phyloP scores from a whole-genome alignment of 2,797 vertebrate genomes.

The Microctenopoma lineatum region DNA sequence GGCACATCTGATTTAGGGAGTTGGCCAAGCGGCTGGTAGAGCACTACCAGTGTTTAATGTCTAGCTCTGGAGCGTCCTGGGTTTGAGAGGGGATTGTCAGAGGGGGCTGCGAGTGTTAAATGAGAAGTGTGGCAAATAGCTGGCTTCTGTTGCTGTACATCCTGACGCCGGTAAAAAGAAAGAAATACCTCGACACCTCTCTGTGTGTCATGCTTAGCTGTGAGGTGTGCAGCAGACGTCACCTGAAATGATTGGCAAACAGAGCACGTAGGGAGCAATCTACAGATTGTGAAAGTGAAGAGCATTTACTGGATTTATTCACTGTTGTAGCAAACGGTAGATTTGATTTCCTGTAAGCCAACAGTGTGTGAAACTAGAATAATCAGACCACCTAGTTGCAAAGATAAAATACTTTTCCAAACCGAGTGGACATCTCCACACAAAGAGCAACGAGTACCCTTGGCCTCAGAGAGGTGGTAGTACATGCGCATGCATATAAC shows the following conservation, averaged over 20 bases:
- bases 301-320: background rate
- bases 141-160: background rate
- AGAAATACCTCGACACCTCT: background rate
- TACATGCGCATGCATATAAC: too few relatives aligned
- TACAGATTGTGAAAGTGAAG: background rate
- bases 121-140: constrained; percentile 39
- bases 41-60: constrained; percentile 52
- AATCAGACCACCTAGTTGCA: background rate
- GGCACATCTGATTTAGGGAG: constrained; percentile 60
- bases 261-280: background rate
- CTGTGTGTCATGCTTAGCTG: constrained; percentile 5
- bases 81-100: constrained; percentile 16
- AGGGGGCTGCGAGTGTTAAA: constrained; percentile 26
- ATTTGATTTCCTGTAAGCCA: background rate
- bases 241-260: background rate
- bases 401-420: background rate
- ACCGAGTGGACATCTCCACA: background rate
- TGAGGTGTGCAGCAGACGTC: background rate
- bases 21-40: constrained; percentile 56
- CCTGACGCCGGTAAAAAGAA: background rate
- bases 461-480: background rate
- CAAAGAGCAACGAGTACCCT: background rate
- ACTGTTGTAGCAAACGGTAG: background rate
- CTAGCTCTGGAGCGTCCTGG: constrained; percentile 48
- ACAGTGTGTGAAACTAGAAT: background rate